Percentiles rank a stretch among this genome's conserved stretches.
Conservation (phyloP, 2,113 vertebrate species). For the Siniperca chuatsi region DNA sequence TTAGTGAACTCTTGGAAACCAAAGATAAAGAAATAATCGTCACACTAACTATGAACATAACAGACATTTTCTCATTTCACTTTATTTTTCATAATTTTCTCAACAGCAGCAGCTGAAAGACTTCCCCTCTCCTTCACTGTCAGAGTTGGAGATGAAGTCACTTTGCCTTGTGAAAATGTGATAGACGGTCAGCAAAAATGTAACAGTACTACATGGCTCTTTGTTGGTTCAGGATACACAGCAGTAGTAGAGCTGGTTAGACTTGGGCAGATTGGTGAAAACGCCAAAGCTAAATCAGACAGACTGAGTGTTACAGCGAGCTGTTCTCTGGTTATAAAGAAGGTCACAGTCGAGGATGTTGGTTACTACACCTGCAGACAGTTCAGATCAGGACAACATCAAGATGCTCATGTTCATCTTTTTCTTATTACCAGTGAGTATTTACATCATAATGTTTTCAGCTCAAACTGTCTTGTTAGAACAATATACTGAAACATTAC, state of each 20-base stretch:
- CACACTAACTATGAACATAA: no score
- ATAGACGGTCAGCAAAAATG: no score
- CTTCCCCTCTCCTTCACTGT: no score
- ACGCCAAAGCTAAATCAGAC: rapidly evolving
- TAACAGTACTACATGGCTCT: no score
- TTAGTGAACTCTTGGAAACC: no score
- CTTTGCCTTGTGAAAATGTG: no score
- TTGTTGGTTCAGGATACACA: rapidly evolving
- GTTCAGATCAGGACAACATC: rapidly evolving
- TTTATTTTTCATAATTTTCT: no score
- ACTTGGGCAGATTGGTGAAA: rapidly evolving
- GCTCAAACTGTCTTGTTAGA: slow-evolving; percentile 1
- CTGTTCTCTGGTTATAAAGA: slow-evolving; percentile 54
- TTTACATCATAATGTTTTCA: slow-evolving; percentile 6
- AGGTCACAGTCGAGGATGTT: slow-evolving; percentile 18
- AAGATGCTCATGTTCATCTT: rapidly evolving
- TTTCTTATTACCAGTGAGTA: slow-evolving; percentile 49
- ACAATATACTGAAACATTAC: background rate
- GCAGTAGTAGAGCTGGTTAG: rapidly evolving
- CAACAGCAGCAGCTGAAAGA: no score
- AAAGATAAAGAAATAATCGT: no score
- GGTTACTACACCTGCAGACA: background rate
- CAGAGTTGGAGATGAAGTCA: no score
- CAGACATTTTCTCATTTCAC: no score
- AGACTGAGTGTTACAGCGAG: slow-evolving; percentile 31